Conservation (phyloP, 2,888 invertebrate genomes). For the Dermolepida albohirtum region DNA sequence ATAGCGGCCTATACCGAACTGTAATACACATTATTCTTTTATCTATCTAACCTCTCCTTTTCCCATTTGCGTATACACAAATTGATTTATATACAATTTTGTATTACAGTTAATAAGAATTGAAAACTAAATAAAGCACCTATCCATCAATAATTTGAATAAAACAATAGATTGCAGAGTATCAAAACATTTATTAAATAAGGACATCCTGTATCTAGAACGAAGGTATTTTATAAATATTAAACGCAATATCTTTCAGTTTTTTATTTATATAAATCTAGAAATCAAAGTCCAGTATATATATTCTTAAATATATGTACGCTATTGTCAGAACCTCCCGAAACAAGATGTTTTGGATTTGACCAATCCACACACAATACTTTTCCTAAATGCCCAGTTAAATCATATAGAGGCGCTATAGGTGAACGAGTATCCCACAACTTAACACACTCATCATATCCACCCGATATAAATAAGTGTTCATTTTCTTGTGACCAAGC, state of each 20-base stretch:
- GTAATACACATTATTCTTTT: too few species aligned
- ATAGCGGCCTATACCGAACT: too few species aligned
- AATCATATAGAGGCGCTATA: constrained; percentile 90
- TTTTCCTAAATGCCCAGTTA: constrained; percentile 94
- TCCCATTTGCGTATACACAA: too few species aligned
- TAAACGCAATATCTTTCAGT: neutral
- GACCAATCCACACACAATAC: constrained; percentile 96
- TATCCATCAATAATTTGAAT: too few species aligned
- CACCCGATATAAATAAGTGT: constrained; percentile 90
- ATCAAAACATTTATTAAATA: too few species aligned
- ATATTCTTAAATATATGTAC: constrained; percentile 84
- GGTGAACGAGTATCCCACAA: constrained; percentile 96
- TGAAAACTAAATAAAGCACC: too few species aligned
- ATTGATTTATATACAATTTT: too few species aligned
- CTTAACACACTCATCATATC: constrained; percentile 91
- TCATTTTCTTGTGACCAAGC: constrained; percentile 88
- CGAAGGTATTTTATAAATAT: neutral
- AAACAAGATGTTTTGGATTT: constrained; percentile 84
- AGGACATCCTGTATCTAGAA: too few species aligned
- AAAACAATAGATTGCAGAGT: too few species aligned
- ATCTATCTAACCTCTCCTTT: too few species aligned
- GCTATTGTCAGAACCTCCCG: constrained; percentile 94
- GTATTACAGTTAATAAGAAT: too few species aligned
- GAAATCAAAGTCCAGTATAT: constrained; percentile 42
- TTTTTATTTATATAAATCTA: constrained; percentile 7